Evolutionary conservation across 1,140 invertebrate species (phyloP).

Genomic region (Brachionus calyciflorus): DNA sequence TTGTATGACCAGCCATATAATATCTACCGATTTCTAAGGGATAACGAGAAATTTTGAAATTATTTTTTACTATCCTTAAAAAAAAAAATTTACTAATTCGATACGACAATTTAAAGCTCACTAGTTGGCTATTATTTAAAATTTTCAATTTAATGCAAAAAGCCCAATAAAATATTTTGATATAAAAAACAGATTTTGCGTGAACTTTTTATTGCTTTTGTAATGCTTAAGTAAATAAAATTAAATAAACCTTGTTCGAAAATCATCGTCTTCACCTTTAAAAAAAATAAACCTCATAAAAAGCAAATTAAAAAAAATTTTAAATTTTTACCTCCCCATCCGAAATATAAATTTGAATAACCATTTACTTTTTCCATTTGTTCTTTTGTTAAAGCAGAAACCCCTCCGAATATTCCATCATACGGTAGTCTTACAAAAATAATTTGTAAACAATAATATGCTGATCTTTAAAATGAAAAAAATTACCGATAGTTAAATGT

Average conservation of each 20-base stretch:
- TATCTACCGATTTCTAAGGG: conserved; percentile 32
- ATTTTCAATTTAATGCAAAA: too few relatives aligned
- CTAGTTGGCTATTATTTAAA: too few relatives aligned
- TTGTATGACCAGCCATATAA: conserved; percentile 13
- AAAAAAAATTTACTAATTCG: neutral
- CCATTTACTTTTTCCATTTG: conserved; percentile 47
- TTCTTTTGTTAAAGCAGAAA: conserved; percentile 26
- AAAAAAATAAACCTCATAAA: neutral
- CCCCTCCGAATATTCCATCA: conserved; percentile 64
- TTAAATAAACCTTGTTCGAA: neutral
- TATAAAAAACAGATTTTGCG: too few relatives aligned
- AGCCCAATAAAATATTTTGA: too few relatives aligned
- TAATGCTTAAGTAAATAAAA: neutral
- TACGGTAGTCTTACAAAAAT: conserved; percentile 68
- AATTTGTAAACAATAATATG: neutral
- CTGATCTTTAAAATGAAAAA: neutral
- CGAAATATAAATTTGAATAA: conserved; percentile 45
- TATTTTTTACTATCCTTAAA: neutral
- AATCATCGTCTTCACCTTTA: conserved; percentile 37
- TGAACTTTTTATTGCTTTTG: too few relatives aligned
- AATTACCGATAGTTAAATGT: conserved; percentile 70
- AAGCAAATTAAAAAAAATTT: neutral
- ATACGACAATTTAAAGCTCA: too few relatives aligned
- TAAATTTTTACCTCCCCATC: conserved; percentile 48
- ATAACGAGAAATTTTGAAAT: conserved; percentile 10